These are phyloP conservation scores for Hypolimnas misippus DNA, from an alignment of 2,888 invertebrate genomes.

Conservation along the genomic window DNA sequence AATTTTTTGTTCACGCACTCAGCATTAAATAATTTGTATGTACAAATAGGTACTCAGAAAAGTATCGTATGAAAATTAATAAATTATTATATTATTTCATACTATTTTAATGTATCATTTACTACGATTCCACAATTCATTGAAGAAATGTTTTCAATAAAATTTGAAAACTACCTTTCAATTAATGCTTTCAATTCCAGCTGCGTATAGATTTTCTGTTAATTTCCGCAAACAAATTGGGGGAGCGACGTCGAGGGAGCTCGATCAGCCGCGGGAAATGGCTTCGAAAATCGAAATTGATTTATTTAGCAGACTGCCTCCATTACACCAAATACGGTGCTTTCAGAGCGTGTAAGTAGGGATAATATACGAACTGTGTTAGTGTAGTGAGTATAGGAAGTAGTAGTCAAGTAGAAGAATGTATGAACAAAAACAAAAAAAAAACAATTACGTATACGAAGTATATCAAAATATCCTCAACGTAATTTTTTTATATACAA, in stretches of 20 bases:
- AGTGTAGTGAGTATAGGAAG: too few species aligned
- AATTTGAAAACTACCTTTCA: neutral
- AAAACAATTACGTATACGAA: too few species aligned
- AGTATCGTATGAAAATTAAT: too few species aligned
- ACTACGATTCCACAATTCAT: too few species aligned
- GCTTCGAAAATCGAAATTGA: slow-evolving; percentile 51
- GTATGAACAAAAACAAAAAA: too few species aligned
- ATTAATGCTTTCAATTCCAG: slow-evolving; percentile 7
- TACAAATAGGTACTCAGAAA: too few species aligned
- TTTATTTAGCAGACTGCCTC: slow-evolving; percentile 42
- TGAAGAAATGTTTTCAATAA: neutral
- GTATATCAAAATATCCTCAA: too few species aligned
- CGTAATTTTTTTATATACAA: neutral
- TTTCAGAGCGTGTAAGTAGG: neutral
- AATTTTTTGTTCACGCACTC: neutral
- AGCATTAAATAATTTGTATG: too few species aligned
- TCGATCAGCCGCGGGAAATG: slow-evolving; percentile 43
- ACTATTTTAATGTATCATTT: too few species aligned
- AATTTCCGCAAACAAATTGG: slow-evolving; percentile 56
- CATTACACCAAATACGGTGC: slow-evolving; percentile 19
- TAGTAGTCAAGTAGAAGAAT: too few species aligned
- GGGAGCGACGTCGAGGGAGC: slow-evolving; percentile 44
- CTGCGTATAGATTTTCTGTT: slow-evolving; percentile 47
- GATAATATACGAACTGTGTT: too few species aligned
- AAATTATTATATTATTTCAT: too few species aligned